Base-by-base conservation (phyloP, 2,797 vertebrate genomes). In the Naso thynnoides region DNA sequence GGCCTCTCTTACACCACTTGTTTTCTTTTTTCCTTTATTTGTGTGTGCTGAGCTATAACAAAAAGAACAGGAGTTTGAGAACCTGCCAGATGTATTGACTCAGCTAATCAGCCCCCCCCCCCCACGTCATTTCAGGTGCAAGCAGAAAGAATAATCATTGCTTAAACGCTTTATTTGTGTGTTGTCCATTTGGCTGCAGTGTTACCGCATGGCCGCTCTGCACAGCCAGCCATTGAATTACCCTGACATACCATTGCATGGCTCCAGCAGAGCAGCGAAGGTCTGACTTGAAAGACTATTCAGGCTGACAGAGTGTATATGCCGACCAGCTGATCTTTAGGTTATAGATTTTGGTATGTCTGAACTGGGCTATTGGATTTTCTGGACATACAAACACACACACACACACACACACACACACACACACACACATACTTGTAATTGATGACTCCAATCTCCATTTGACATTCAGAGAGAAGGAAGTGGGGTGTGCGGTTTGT, bases 61-160 rank as follows among this genome's bases (percentile, higher is more conserved):
- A 86, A 87, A 44, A 86, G 68, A 85, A 61, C 83, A 67, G 71
- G 70, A 79, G 76, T 78, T 73, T 88, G 89, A 86, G 86, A 80
- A 89, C 83, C 87, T 88, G 92, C 90, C 89, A 92, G 86, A 86
- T 74, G 75, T 85, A 86, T 89, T 90, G 92, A 92, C 91, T 89
- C 62, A 33, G 75, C 86, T 92, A 91, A 93, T 93, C 88, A 89
- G 86, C 86, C 79, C 63, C 78, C 70, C 63, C 78, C 70, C 70
- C 80, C 78, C 80, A 84, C 87, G 81, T 86, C 82, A 91, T 93
- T 91, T 89, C 85, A 88, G 91, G 89, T 90, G 87, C 86, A 88
- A 86, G 85, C 83, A 83, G 87, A 83, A 88, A 89, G 78, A 91
- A 91, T 88, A 88, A 92, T 91, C 79, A 83, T 82, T 84, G 88